Percentiles rank a stretch among this genome's conserved stretches.
phyloP scores from a whole-genome alignment of 2,888 invertebrate species.

The Drymonia ruficornis region DNA sequence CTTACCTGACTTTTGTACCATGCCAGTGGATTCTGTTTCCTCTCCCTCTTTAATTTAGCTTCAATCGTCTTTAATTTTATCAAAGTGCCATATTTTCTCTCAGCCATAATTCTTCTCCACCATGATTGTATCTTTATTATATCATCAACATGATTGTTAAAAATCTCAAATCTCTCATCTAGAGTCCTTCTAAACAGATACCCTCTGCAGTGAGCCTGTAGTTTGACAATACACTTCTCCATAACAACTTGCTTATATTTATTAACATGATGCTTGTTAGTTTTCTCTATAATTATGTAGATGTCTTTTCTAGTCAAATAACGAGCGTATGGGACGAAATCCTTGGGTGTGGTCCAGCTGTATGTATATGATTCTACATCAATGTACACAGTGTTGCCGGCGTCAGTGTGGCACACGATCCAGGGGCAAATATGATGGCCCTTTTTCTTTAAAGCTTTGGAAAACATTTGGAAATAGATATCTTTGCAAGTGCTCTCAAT shows the following conservation, averaged over 20 bases:
- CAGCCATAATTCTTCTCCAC: conserved; percentile 84
- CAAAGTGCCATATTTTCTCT: conserved; percentile 70
- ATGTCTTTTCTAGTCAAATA: conserved; percentile 78
- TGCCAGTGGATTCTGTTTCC: conserved; percentile 71
- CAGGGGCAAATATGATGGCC: conserved; percentile 76
- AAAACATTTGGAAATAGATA: conserved; percentile 78
- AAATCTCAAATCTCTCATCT: conserved; percentile 66
- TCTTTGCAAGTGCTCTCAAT: conserved; percentile 69
- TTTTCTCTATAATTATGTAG: conserved; percentile 65
- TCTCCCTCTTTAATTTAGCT: conserved; percentile 64
- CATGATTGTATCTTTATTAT: conserved; percentile 85
- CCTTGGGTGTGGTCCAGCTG: conserved; percentile 81
- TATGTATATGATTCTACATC: conserved; percentile 80
- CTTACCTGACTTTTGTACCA: conserved; percentile 82
- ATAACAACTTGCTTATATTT: conserved; percentile 68
- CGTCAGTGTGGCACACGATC: conserved; percentile 79
- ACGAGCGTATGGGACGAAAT: conserved; percentile 77
- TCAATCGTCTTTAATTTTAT: conserved; percentile 73
- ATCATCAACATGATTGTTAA: conserved; percentile 66
- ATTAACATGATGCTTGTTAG: conserved; percentile 73
- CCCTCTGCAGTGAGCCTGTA: conserved; percentile 87
- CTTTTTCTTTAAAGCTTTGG: conserved; percentile 72
- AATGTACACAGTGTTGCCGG: conserved; percentile 80
- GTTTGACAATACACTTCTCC: conserved; percentile 73
- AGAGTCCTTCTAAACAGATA: conserved; percentile 81